Percentiles rank a stretch among this genome's conserved stretches.
Conservation (phyloP, 1,140 invertebrate genomes). For the Cyphomyrmex costatus region DNA sequence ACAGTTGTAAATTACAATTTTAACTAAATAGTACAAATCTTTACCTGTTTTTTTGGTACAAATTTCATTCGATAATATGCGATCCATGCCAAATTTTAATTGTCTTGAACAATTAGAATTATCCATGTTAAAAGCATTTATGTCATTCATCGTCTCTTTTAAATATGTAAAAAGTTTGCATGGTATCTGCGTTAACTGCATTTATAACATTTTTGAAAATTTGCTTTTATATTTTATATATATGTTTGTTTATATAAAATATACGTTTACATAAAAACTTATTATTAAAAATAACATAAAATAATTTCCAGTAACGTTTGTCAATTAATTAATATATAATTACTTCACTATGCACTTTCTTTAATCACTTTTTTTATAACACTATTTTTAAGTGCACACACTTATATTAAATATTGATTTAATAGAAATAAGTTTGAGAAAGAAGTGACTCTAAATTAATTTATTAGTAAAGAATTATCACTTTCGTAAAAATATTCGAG, state of each 20-base stretch:
- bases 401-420: not conserved
- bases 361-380: not conserved
- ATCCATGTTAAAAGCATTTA: slow-evolving; percentile 59
- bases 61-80: slow-evolving; percentile 85
- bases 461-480: not conserved
- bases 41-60: slow-evolving; percentile 76
- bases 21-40: not conserved
- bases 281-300: slow-evolving; percentile 13
- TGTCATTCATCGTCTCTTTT: slow-evolving; percentile 55
- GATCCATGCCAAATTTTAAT: slow-evolving; percentile 87
- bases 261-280: not conserved
- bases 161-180: not conserved
- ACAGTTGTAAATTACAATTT: slow-evolving; percentile 13
- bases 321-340: not conserved
- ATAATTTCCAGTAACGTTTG: not conserved
- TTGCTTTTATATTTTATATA: not conserved
- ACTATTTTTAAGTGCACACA: not conserved
- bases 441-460: not conserved
- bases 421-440: not conserved
- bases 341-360: slow-evolving; percentile 13
- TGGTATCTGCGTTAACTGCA: not conserved
- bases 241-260: not conserved
- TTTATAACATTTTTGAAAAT: slow-evolving; percentile 6
- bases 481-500: not conserved
- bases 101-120: slow-evolving; percentile 73